phyloP scores from a whole-genome alignment of 2,888 invertebrate species.

The Adela reaumurella region DNA sequence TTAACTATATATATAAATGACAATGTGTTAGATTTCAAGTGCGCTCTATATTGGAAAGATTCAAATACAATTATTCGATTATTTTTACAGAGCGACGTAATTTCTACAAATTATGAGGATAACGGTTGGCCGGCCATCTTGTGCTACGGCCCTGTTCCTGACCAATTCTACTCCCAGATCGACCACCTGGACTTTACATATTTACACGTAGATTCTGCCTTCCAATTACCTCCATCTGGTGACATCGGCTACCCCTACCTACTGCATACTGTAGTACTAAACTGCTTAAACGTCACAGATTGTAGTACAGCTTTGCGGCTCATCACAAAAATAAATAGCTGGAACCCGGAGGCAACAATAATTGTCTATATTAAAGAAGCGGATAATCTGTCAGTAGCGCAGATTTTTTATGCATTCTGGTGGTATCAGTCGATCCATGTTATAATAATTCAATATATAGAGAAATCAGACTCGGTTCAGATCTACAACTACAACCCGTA shows the following conservation, averaged over 20 bases:
- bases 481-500: slow-evolving; percentile 25
- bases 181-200: slow-evolving; percentile 11
- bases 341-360: slow-evolving; percentile 31
- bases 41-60: too few species aligned
- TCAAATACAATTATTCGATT: background rate
- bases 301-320: slow-evolving; percentile 27
- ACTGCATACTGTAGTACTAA: slow-evolving; percentile 26
- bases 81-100: slow-evolving; percentile 25
- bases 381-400: slow-evolving; percentile 18
- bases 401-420: slow-evolving; percentile 32
- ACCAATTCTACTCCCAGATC: slow-evolving; percentile 22
- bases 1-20: too few species aligned
- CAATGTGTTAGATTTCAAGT: too few species aligned
- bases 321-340: slow-evolving; percentile 22
- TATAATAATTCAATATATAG: slow-evolving; percentile 25
- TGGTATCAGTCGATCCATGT: slow-evolving; percentile 27
- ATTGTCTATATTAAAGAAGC: slow-evolving; percentile 25
- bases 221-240: background rate
- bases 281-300: slow-evolving; percentile 20
- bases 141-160: slow-evolving; percentile 25
- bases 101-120: slow-evolving; percentile 22
- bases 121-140: slow-evolving; percentile 32
- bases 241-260: slow-evolving; percentile 22
- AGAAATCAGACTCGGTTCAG: slow-evolving; percentile 15
- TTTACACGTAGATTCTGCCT: background rate